Conservation (phyloP, 2,797 vertebrate genomes). For the Sebastolobus altivelis region DNA sequence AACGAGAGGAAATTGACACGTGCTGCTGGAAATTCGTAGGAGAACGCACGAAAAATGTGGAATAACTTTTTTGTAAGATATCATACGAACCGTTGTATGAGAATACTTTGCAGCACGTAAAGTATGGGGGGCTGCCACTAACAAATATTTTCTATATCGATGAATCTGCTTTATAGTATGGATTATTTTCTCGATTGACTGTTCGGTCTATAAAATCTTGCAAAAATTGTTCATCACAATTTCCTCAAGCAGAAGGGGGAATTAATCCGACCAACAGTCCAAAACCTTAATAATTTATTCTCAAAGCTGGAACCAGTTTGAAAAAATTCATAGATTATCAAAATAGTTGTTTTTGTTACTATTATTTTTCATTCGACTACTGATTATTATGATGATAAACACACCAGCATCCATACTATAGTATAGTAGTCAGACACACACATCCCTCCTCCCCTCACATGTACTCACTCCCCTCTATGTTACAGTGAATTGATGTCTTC, state of each 20-base stretch:
- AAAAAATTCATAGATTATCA: neutral
- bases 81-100: no score
- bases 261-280: neutral
- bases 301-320: neutral
- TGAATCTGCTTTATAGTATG: neutral
- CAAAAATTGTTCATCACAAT: neutral
- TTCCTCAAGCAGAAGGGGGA: neutral
- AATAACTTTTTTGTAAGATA: no score
- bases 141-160: no score
- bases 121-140: neutral
- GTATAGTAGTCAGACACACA: slow-evolving; percentile 17
- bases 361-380: neutral
- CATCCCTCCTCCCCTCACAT: neutral
- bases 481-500: slow-evolving; percentile 33
- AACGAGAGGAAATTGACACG: no score
- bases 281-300: neutral
- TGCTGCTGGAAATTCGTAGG: no score
- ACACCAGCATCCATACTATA: neutral
- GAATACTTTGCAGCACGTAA: neutral
- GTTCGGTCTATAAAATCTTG: neutral
- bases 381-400: neutral
- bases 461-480: slow-evolving; percentile 15
- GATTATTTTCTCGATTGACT: neutral
- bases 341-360: neutral
- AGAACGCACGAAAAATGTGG: no score